Percentiles rank a stretch among this genome's conserved stretches.
These are phyloP conservation scores for Geotrypetes seraphini DNA, from an alignment of 2,797 vertebrate genomes.

Conservation along the genomic window DNA sequence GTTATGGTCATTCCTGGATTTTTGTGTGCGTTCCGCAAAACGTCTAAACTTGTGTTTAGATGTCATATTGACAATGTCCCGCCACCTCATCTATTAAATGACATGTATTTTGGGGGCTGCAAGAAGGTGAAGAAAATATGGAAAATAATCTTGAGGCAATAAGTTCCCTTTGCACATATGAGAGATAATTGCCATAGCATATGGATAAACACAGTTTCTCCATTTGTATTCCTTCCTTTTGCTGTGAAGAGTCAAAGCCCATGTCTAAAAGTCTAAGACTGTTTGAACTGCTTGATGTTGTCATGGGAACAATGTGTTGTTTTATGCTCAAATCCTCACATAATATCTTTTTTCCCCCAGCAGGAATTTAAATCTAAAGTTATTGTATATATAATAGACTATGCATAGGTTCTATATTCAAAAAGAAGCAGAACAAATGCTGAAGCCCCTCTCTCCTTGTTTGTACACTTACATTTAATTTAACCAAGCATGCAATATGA, in stretches of 20 bases:
- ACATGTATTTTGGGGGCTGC: no score
- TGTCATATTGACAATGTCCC: no score
- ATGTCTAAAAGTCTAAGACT: not conserved
- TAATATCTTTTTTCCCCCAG: no score
- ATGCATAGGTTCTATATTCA: no score
- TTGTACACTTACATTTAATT: no score
- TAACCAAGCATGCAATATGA: slow-evolving; percentile 1
- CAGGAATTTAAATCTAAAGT: no score
- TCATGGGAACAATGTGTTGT: slow-evolving; percentile 9
- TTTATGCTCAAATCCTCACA: slow-evolving; percentile 9
- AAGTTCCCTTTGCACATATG: not conserved
- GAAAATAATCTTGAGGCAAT: not conserved
- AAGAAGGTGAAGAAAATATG: slow-evolving; percentile 6
- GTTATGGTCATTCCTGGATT: no score
- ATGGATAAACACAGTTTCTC: not conserved
- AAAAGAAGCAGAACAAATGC: slow-evolving; percentile 5
- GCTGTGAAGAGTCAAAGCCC: slow-evolving; percentile 7
- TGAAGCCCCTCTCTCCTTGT: no score
- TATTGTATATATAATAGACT: not conserved
- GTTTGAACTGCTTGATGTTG: slow-evolving; percentile 4
- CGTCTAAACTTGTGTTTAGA: no score
- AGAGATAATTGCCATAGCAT: not conserved
- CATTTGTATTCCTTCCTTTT: slow-evolving; percentile 4
- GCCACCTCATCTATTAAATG: no score
- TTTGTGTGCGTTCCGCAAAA: no score